Percentiles rank a stretch among this genome's conserved stretches.
phyloP scores from a whole-genome alignment of 2,113 vertebrate species.

The Sphaerodactylus townsendi region DNA sequence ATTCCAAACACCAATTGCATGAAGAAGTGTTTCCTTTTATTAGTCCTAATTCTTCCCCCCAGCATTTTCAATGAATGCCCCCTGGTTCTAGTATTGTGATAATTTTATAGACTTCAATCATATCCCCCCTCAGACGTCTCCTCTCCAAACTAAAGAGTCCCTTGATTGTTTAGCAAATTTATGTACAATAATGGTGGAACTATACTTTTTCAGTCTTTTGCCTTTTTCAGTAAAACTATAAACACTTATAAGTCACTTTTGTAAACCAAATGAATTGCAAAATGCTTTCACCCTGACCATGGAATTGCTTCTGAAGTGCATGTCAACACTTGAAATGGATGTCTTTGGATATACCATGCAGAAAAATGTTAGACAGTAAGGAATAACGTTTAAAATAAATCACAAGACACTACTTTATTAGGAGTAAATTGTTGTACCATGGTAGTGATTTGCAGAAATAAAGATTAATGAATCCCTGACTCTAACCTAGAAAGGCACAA shows the following conservation, averaged over 20 bases:
- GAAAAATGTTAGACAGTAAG: conserved; percentile 7
- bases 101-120: too few species aligned
- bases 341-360: conserved; percentile 25
- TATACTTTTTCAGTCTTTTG: not conserved
- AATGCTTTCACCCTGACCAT: not conserved
- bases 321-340: conserved; percentile 18
- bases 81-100: too few species aligned
- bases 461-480: conserved; percentile 61
- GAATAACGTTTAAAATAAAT: conserved; percentile 41
- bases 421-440: conserved; percentile 31
- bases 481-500: conserved; percentile 57
- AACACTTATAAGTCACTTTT: not conserved
- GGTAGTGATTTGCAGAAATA: conserved; percentile 54
- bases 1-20: too few species aligned
- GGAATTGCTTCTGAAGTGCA: not conserved
- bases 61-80: too few species aligned
- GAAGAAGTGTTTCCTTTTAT: too few species aligned
- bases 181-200: not conserved
- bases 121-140: too few species aligned
- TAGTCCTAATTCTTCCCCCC: too few species aligned
- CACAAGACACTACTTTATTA: conserved; percentile 34
- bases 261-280: not conserved
- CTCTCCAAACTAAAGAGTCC: too few species aligned
- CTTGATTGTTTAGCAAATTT: too few species aligned
- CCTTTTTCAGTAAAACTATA: not conserved